Evolutionary conservation across 2,113 vertebrate genomes (phyloP).

Genomic region (Otolemur garnettii): DNA sequence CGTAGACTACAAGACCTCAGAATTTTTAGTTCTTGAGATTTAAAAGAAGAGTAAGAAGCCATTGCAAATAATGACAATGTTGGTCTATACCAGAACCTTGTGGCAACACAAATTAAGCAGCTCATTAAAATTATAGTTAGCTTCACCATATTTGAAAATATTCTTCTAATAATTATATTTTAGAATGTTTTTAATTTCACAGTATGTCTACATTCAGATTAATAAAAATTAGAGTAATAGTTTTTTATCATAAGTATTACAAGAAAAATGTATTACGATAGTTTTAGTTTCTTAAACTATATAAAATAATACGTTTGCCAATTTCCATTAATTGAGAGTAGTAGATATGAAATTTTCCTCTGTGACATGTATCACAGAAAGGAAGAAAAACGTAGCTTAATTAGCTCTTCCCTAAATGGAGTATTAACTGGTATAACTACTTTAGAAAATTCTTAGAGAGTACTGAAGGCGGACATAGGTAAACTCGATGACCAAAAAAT

Average conservation of each 20-base stretch:
- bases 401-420: slow-evolving; percentile 2
- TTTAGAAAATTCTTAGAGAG: not conserved
- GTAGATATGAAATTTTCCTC: slow-evolving; percentile 25
- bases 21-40: not conserved
- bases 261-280: not conserved
- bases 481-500: not conserved
- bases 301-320: not conserved
- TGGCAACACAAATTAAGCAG: not conserved
- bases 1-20: not conserved
- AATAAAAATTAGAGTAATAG: not conserved
- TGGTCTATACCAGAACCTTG: not conserved
- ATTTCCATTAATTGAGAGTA: not conserved
- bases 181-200: not conserved
- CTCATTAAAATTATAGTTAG: not conserved
- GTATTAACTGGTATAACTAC: not conserved
- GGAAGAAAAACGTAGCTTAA: not conserved
- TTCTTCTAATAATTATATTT: not conserved
- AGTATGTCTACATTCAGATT: not conserved
- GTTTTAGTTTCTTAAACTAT: not conserved
- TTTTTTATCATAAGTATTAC: not conserved
- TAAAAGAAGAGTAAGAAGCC: not conserved
- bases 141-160: not conserved
- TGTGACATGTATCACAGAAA: not conserved
- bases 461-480: not conserved
- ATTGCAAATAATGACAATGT: not conserved